Conservation (phyloP, 2,888 invertebrate genomes). For the Ceramica pisi region DNA sequence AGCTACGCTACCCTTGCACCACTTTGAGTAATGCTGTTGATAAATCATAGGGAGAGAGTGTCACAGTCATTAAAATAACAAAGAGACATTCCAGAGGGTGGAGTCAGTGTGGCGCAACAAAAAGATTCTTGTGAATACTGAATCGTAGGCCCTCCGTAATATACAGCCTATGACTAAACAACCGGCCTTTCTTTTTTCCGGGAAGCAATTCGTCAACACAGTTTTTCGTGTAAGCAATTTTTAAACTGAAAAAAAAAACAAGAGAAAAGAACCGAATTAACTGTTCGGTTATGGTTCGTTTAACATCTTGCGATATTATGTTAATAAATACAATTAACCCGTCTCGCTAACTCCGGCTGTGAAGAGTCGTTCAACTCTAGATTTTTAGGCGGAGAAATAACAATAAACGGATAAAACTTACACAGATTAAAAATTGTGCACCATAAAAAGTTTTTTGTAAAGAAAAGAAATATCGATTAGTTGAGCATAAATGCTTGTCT, state of each 20-base stretch:
- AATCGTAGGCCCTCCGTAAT: slow-evolving; percentile 7
- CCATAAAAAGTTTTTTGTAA: background rate
- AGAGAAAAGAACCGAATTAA: slow-evolving; percentile 73
- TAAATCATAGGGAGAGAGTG: slow-evolving; percentile 24
- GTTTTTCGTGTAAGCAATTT: slow-evolving; percentile 60
- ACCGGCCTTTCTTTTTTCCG: slow-evolving; percentile 18
- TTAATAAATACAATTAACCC: slow-evolving; percentile 87
- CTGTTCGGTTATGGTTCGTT: slow-evolving; percentile 83
- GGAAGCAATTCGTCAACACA: slow-evolving; percentile 55
- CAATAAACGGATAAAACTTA: slow-evolving; percentile 14
- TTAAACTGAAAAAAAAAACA: slow-evolving; percentile 61
- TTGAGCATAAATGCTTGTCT: background rate
- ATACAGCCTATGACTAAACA: slow-evolving; percentile 6
- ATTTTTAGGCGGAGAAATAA: slow-evolving; percentile 48
- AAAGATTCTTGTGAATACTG: slow-evolving; percentile 27
- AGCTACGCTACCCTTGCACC: slow-evolving; percentile 2
- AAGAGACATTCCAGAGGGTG: slow-evolving; percentile 40
- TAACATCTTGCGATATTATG: slow-evolving; percentile 83
- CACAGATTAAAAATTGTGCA: background rate
- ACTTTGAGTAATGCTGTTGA: slow-evolving; percentile 14
- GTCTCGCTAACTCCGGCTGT: slow-evolving; percentile 75
- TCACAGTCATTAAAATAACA: slow-evolving; percentile 45
- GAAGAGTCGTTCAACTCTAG: slow-evolving; percentile 80
- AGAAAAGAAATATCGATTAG: background rate
- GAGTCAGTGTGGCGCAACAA: slow-evolving; percentile 18